These are phyloP conservation scores for Lutra lutra DNA, from an alignment of 2,797 vertebrate species.

Conservation along the genomic window DNA sequence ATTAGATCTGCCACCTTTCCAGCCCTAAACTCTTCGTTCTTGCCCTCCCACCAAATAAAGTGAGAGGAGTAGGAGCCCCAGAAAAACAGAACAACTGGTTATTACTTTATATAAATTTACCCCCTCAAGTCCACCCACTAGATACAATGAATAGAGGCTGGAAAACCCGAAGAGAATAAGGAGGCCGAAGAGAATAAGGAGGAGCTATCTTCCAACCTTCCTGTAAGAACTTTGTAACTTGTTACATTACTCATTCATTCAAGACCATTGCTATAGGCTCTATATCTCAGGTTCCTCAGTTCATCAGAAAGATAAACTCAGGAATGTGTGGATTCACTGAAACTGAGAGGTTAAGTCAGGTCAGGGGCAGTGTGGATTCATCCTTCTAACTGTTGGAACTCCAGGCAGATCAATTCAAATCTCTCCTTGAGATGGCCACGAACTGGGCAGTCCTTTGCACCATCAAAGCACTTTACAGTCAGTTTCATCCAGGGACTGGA, in stretches of 20 bases:
- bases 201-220: neutral
- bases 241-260: constrained; percentile 10
- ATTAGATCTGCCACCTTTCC: constrained; percentile 60
- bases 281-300: neutral
- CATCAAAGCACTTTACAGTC: neutral
- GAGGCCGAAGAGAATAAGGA: neutral
- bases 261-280: neutral
- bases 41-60: neutral
- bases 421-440: neutral
- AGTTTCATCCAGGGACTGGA: neutral
- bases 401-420: neutral
- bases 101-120: neutral
- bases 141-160: neutral
- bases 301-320: constrained; percentile 56
- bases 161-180: neutral
- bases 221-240: constrained; percentile 20
- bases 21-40: neutral
- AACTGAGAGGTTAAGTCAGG: neutral
- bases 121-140: neutral
- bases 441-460: neutral
- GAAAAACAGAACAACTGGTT: neutral
- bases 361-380: neutral
- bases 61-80: neutral
- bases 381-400: neutral
- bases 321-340: constrained; percentile 21